These are phyloP conservation scores for Thamnaconus septentrionalis DNA, from an alignment of 2,113 vertebrate species.

Conservation along the genomic window DNA sequence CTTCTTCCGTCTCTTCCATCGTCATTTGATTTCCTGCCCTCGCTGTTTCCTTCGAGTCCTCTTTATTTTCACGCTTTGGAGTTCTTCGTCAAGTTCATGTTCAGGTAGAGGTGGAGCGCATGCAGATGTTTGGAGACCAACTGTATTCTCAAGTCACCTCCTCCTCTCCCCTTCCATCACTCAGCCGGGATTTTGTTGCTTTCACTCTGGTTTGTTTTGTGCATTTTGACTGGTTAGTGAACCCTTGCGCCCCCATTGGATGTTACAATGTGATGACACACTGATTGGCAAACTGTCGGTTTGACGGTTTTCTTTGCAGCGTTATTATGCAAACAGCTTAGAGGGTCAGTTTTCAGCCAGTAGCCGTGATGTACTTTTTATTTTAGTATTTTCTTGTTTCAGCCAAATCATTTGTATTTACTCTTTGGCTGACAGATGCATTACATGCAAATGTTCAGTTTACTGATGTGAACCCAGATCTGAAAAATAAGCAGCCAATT, in stretches of 20 bases:
- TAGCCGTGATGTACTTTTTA: not conserved
- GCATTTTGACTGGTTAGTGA: conserved; percentile 2
- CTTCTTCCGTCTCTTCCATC: not conserved
- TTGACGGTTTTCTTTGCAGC: conserved; percentile 10
- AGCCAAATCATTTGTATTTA: too few relatives aligned
- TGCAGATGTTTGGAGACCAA: not conserved
- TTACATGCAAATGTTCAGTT: too few relatives aligned
- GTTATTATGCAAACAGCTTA: not conserved
- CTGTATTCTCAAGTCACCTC: not conserved
- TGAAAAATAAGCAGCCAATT: too few relatives aligned
- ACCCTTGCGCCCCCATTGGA: conserved; percentile 8
- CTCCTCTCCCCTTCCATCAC: not conserved
- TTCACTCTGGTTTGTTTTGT: not conserved
- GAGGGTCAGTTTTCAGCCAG: not conserved
- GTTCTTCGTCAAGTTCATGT: not conserved
- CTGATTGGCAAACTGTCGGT: conserved; percentile 13
- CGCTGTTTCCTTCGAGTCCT: not conserved
- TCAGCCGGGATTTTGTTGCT: conserved; percentile 3
- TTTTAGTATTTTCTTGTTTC: not conserved
- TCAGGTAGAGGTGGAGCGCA: conserved; percentile 11
- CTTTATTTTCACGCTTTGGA: not conserved
- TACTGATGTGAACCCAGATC: too few relatives aligned
- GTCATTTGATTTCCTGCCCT: not conserved
- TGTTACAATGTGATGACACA: too few relatives aligned
- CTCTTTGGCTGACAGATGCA: too few relatives aligned